These are phyloP conservation scores for Cromileptes altivelis DNA, from an alignment of 2,113 vertebrate genomes.

Conservation along the genomic window DNA sequence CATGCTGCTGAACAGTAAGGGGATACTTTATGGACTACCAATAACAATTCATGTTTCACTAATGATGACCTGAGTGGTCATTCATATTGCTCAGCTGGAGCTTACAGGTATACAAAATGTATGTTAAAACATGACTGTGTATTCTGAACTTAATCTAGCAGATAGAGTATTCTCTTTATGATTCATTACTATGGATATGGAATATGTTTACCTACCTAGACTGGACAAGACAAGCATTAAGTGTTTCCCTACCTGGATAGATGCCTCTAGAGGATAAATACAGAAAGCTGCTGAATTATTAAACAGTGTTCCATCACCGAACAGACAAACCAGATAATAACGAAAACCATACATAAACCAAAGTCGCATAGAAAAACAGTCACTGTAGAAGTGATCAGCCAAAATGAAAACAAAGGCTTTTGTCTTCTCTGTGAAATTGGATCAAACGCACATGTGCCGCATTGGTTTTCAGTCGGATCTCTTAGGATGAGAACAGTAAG, in stretches of 20 bases:
- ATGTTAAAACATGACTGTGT: background rate
- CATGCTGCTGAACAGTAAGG: background rate
- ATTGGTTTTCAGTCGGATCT: background rate
- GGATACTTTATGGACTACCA: background rate
- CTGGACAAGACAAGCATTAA: background rate
- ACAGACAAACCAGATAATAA: conserved; percentile 32
- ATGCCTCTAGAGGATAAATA: conserved; percentile 9
- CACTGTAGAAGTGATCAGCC: conserved; percentile 12
- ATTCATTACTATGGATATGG: background rate
- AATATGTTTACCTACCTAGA: background rate
- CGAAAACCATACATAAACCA: conserved; percentile 4
- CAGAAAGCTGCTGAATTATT: conserved; percentile 40
- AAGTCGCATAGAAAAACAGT: background rate
- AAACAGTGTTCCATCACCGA: conserved; percentile 16
- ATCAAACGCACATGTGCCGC: conserved; percentile 14
- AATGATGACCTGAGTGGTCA: background rate
- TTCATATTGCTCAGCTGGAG: background rate
- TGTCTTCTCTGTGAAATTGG: conserved; percentile 29
- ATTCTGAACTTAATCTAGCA: background rate
- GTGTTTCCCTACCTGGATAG: conserved; percentile 1
- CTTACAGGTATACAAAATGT: background rate
- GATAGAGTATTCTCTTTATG: conserved; percentile 1
- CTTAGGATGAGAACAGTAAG: background rate
- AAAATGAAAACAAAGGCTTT: conserved; percentile 27
- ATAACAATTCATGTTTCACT: background rate